A percentile compares a stretch with the other conserved stretches of the same genome.
Conservation (phyloP, 1,140 invertebrate species). For the Aphis craccivora region DNA sequence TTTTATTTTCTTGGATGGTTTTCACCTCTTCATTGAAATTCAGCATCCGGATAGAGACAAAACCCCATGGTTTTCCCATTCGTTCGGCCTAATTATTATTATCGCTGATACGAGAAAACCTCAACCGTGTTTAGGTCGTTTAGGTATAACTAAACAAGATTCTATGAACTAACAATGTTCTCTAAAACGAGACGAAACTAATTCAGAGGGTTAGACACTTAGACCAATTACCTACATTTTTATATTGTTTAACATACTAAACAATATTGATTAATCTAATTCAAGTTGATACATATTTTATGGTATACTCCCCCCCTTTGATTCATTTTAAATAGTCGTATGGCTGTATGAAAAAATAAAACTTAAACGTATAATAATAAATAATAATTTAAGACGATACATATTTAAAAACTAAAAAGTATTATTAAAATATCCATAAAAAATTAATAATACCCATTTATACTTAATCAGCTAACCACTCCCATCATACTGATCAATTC, state of each 20-base stretch:
- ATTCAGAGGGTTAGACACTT: neutral
- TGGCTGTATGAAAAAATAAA: neutral
- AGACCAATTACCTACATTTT: neutral
- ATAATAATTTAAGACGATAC: neutral
- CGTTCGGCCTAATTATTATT: conserved; percentile 43
- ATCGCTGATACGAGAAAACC: conserved; percentile 6
- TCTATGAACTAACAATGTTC: neutral
- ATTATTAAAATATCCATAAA: neutral
- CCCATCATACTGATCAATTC: too few relatives aligned
- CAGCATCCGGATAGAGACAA: conserved; percentile 31
- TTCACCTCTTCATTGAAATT: conserved; percentile 46
- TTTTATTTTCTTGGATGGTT: conserved; percentile 32
- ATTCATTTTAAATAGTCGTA: neutral
- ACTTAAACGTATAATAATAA: neutral
- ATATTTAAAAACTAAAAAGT: neutral
- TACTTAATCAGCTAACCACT: neutral
- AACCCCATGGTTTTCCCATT: conserved; percentile 31
- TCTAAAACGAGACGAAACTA: neutral
- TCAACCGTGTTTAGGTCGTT: neutral
- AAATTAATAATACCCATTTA: neutral
- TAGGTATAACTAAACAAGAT: neutral
- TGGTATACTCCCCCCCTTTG: neutral
- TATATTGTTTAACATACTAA: neutral
- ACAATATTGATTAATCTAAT: neutral
- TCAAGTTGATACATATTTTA: neutral